Evolutionary conservation across 2,888 invertebrate species (phyloP).

Genomic region (Prenolepis imparis): DNA sequence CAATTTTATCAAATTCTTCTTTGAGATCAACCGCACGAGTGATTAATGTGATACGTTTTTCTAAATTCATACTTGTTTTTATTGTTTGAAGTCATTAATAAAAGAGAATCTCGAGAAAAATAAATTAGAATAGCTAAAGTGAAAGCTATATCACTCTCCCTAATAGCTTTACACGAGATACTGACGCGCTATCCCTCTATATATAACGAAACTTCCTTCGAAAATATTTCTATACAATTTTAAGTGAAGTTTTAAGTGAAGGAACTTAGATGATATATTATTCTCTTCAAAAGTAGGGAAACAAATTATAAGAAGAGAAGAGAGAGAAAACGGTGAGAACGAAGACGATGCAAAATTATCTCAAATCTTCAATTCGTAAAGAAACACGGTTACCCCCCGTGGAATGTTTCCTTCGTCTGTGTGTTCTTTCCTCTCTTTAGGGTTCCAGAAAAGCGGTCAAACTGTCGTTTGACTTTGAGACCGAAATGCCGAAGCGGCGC

Average conservation of each 20-base stretch:
- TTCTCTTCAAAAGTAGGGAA: neutral
- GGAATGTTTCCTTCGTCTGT: conserved; percentile 73
- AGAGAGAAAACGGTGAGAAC: conserved; percentile 52
- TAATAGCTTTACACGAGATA: neutral
- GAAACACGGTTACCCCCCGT: conserved; percentile 79
- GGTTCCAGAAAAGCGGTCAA: conserved; percentile 69
- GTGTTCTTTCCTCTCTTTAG: conserved; percentile 50
- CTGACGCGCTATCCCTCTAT: too few species aligned
- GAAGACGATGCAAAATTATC: conserved; percentile 71
- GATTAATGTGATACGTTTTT: conserved; percentile 65
- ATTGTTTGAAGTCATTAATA: neutral
- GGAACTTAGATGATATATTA: neutral
- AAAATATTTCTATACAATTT: neutral
- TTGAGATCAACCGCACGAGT: conserved; percentile 53
- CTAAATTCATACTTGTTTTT: neutral
- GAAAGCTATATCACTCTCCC: neutral
- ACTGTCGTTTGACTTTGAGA: conserved; percentile 70
- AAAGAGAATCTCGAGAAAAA: neutral
- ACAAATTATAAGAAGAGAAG: conserved; percentile 24
- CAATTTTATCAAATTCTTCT: conserved; percentile 54
- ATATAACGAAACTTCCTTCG: neutral
- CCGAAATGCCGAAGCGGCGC: conserved; percentile 49
- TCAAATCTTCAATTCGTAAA: conserved; percentile 76
- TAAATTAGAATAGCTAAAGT: neutral
- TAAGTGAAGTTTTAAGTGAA: neutral